Evolutionary conservation across 2,888 invertebrate species (phyloP).

Genomic region (Drosophila bunnanda): DNA sequence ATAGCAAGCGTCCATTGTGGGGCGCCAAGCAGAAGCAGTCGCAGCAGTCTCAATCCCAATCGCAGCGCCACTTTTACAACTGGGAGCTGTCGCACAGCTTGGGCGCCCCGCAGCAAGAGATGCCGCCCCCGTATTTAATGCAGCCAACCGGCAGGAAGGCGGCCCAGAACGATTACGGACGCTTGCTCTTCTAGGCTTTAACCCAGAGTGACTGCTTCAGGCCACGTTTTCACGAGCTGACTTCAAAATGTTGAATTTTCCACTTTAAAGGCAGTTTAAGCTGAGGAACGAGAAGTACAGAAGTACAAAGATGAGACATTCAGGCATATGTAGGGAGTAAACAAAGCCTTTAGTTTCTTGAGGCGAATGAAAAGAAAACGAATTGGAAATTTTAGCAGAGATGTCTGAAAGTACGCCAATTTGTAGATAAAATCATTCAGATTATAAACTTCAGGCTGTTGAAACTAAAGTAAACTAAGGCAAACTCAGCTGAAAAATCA

Average conservation of each 20-base stretch:
- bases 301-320: neutral
- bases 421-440: neutral
- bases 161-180: constrained; percentile 80
- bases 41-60: constrained; percentile 58
- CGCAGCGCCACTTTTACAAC: constrained; percentile 71
- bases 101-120: constrained; percentile 67
- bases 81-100: constrained; percentile 75
- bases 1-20: constrained; percentile 58
- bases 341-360: neutral
- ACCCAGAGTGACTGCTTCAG: constrained; percentile 25
- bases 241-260: neutral
- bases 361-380: neutral
- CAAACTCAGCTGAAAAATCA: neutral
- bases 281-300: no score
- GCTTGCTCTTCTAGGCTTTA: constrained; percentile 60
- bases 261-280: neutral
- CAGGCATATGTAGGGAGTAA: neutral
- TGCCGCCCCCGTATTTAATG: constrained; percentile 65
- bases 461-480: neutral
- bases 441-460: neutral
- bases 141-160: constrained; percentile 63
- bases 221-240: constrained; percentile 7
- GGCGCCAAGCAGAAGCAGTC: constrained; percentile 64
- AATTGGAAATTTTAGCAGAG: neutral
- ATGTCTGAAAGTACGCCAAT: neutral